Percentiles rank a stretch among this genome's conserved stretches.
Evolutionary conservation across 64 coral and sea anemone species (phyloP).

Genomic region (Acropora tenuis): DNA sequence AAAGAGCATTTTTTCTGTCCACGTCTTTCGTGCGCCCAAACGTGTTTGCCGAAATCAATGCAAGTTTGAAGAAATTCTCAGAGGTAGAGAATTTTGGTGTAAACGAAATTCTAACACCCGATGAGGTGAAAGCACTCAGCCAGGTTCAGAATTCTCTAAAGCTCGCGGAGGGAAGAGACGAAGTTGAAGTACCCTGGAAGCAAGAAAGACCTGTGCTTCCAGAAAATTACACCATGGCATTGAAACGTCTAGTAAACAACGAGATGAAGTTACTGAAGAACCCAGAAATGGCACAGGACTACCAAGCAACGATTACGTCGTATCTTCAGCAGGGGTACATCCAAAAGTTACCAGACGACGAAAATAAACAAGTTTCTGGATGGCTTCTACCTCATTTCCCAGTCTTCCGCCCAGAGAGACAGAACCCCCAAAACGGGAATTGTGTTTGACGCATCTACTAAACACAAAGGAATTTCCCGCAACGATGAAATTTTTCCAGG

Average conservation of each 20-base stretch:
- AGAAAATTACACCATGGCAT: slow-evolving; percentile 14
- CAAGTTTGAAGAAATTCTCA: not conserved
- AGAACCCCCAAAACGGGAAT: slow-evolving; percentile 16
- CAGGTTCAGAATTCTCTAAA: slow-evolving; percentile 31
- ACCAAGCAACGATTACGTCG: not conserved
- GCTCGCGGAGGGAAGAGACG: not conserved
- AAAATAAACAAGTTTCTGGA: not conserved
- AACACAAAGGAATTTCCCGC: slow-evolving; percentile 8
- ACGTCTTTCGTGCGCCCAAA: slow-evolving; percentile 25
- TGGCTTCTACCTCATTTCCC: slow-evolving; percentile 59
- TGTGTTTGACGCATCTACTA: slow-evolving; percentile 11
- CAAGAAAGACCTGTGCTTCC: slow-evolving; percentile 29
- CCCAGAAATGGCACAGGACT: not conserved
- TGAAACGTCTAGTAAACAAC: slow-evolving; percentile 70
- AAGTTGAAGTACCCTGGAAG: slow-evolving; percentile 67
- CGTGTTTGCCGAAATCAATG: not conserved
- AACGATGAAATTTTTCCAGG: slow-evolving; percentile 51
- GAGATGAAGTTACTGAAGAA: slow-evolving; percentile 61
- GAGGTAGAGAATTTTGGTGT: slow-evolving; percentile 58
- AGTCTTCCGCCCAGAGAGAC: slow-evolving; percentile 32
- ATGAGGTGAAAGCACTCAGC: slow-evolving; percentile 26
- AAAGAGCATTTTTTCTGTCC: not conserved
- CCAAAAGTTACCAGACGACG: slow-evolving; percentile 19
- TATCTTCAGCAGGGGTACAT: slow-evolving; percentile 61
- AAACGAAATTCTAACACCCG: slow-evolving; percentile 13